These are phyloP conservation scores for Diabrotica balteata DNA, from an alignment of 2,888 invertebrate genomes.

Conservation along the genomic window DNA sequence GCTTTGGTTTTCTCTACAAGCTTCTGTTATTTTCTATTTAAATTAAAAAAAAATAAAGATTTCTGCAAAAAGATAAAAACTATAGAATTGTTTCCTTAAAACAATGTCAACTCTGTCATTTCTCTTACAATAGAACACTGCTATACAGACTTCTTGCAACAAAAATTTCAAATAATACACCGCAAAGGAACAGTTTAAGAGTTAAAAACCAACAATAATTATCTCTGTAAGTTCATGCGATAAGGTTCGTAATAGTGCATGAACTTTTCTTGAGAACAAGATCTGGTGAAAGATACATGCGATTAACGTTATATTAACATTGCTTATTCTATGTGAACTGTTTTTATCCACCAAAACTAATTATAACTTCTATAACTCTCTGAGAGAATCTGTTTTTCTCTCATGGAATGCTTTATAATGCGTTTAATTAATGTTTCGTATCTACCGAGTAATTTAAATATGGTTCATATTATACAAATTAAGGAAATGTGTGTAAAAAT, in stretches of 20 bases:
- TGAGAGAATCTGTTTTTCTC: slow-evolving; percentile 33
- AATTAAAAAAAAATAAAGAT: no score
- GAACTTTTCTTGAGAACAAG: slow-evolving; percentile 51
- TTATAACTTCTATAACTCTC: slow-evolving; percentile 42
- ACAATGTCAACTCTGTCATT: no score
- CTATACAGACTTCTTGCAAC: no score
- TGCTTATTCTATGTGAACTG: slow-evolving; percentile 49
- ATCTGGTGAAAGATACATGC: slow-evolving; percentile 47
- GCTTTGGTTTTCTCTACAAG: no score
- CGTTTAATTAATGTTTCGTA: slow-evolving; percentile 27
- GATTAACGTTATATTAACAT: slow-evolving; percentile 50
- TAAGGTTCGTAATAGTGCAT: slow-evolving; percentile 46
- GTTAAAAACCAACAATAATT: slow-evolving; percentile 49
- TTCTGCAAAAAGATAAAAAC: no score
- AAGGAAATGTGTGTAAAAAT: no score
- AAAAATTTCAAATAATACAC: slow-evolving; percentile 38
- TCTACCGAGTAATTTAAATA: not conserved
- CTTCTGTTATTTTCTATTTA: no score
- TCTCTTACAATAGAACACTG: no score
- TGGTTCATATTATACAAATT: no score
- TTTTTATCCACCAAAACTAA: slow-evolving; percentile 44
- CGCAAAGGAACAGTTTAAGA: slow-evolving; percentile 40
- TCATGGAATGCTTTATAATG: slow-evolving; percentile 29
- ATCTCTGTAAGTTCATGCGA: slow-evolving; percentile 47
- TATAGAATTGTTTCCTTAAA: no score